phyloP scores from a whole-genome alignment of 2,888 invertebrate species.

The Ochropleura leucogaster region DNA sequence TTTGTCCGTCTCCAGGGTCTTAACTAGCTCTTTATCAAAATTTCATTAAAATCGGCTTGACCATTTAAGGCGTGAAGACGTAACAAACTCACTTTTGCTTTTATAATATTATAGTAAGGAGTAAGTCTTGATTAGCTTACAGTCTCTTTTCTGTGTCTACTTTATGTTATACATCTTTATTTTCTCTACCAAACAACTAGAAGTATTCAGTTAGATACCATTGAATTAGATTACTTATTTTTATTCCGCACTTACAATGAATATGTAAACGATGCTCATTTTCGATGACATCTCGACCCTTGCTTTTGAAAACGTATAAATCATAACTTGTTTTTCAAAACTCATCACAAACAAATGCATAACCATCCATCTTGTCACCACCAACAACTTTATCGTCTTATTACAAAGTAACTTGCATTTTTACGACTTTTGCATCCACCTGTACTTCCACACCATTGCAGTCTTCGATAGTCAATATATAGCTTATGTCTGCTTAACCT shows the following conservation, averaged over 20 bases:
- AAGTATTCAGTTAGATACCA: background rate
- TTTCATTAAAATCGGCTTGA: too few relatives aligned
- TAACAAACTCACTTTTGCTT: too few relatives aligned
- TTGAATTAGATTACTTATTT: background rate
- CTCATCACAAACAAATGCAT: conserved; percentile 9
- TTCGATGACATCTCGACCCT: background rate
- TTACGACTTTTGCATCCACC: conserved; percentile 36
- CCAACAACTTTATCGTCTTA: background rate
- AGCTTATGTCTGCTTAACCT: conserved; percentile 52
- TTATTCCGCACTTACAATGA: background rate
- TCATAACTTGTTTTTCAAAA: background rate
- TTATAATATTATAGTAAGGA: too few relatives aligned
- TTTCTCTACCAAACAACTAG: too few relatives aligned
- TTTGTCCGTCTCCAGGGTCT: too few relatives aligned
- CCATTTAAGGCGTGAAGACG: too few relatives aligned
- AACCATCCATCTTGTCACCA: background rate
- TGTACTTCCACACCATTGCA: conserved; percentile 51
- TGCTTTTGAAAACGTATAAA: background rate
- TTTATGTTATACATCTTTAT: background rate
- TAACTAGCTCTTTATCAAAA: too few relatives aligned
- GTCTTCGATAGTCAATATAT: conserved; percentile 63
- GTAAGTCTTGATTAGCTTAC: background rate
- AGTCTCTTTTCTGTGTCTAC: background rate
- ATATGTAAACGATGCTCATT: background rate
- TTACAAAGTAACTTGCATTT: conserved; percentile 15